Percentiles rank a stretch among this genome's conserved stretches.
Conservation (phyloP, 2,797 vertebrate genomes). For the Cryptoblepharus egeriae region DNA sequence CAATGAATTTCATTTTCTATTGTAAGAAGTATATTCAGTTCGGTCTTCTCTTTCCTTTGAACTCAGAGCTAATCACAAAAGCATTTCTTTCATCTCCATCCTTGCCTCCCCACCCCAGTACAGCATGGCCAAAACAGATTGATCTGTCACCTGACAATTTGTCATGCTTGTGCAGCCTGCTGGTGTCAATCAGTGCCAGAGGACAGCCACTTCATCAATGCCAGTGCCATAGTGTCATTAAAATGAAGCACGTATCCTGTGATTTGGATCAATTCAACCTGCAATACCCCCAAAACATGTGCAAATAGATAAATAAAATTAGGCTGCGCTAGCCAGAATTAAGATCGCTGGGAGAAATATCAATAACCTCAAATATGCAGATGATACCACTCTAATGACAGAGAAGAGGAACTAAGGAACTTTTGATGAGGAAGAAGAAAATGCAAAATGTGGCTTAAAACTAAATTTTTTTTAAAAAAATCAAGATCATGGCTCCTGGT, state of each 20-base stretch:
- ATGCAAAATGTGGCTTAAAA: no score
- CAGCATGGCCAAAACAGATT: conserved; percentile 81
- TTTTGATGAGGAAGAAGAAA: no score
- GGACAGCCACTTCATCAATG: conserved; percentile 71
- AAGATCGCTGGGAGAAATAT: no score
- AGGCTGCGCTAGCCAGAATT: no score
- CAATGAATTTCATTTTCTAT: conserved; percentile 52
- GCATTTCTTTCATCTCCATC: conserved; percentile 69
- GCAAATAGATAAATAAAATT: not conserved
- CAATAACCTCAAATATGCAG: no score
- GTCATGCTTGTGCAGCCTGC: conserved; percentile 70
- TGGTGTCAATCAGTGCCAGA: conserved; percentile 74
- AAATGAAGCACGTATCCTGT: not conserved
- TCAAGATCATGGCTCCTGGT: no score
- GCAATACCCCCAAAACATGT: not conserved
- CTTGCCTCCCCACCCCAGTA: conserved; percentile 84
- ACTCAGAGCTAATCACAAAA: conserved; percentile 42
- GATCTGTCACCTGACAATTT: conserved; percentile 82
- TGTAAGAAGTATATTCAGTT: conserved; percentile 49
- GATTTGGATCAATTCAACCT: not conserved
- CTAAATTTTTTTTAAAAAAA: no score
- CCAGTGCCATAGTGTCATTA: conserved; percentile 55
- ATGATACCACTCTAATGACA: no score
- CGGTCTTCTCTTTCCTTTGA: not conserved
- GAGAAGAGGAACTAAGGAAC: no score